Evolutionary conservation across 2,888 invertebrate genomes (phyloP), one percentile per base, ranked within the genome.

Genomic region (Fragum fragum): DNA sequence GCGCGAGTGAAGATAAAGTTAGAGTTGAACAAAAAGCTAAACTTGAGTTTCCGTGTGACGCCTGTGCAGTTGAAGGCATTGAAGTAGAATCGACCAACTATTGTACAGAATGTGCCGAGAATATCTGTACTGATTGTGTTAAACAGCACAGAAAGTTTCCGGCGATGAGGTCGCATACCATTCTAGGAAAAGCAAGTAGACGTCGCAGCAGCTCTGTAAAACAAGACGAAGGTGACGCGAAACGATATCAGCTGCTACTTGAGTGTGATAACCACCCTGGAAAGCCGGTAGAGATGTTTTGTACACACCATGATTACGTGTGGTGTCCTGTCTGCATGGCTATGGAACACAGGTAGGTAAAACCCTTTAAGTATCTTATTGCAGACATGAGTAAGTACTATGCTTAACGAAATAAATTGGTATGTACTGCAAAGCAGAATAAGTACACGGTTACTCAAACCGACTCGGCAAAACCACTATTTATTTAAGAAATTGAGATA

Each of bases 91-190:
- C 84, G 9, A 81, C 75, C 6, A 84, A 81, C 29, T 84, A 69
- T 61, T 84, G 84, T 47, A n/a, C 69, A 23, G 84, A 84, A 59
- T 84, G 84, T 55, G 81, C 59, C 9, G 80, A 84, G 18, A 81
- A 80, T 57, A 59, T 84, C 9, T 84, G 84, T 57, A 73, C 69
- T 6, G 69, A 75, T n/a, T 84, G 84, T 29, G 78, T 84, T 0
- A 78, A 84, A 29, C 80, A 84, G 28, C 84, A 84, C 32, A 23
- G 68, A n/a, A 84, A 84, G 42, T 84, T 81, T 59, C 69, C 78
- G 1, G 36, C 80, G 2, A 80, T 81, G 80, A 75, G 63, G 52
- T 21, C 59, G 9, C 84, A 84, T 55, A 16, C 23, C 6, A 71
- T 71, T 55, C 55, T 71, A n/a, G 71, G 71, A 29, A 71, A 71